Percentiles rank a stretch among this genome's conserved stretches.
Evolutionary conservation across 1,140 invertebrate species (phyloP).

Genomic region (Drosophila ficusphila): DNA sequence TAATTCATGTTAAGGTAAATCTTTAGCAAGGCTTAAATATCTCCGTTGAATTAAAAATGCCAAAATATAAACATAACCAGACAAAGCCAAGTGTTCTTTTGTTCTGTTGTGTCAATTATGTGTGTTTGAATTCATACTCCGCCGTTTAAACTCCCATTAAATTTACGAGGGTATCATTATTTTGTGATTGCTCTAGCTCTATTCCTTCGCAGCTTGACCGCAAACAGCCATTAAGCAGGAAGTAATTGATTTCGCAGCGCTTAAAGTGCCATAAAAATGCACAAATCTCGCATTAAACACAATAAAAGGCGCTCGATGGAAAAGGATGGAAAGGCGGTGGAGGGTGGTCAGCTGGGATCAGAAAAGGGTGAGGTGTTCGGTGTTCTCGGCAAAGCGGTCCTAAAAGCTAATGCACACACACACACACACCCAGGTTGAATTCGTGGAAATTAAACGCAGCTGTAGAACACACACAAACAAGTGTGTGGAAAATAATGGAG

Average conservation of each 20-base stretch:
- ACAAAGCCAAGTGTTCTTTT: neutral
- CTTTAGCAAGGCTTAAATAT: too few relatives aligned
- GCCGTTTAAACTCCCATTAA: conserved; percentile 27
- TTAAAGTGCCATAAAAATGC: conserved; percentile 68
- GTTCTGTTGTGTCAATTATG: conserved; percentile 3
- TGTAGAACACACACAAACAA: conserved; percentile 25
- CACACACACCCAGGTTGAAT: neutral
- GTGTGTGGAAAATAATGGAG: conserved; percentile 55
- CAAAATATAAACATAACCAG: too few relatives aligned
- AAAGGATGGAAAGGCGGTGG: conserved; percentile 5
- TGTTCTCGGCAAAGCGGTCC: neutral
- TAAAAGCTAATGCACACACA: conserved; percentile 41
- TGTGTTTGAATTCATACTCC: conserved; percentile 22
- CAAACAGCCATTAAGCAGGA: conserved; percentile 54
- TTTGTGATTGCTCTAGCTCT: neutral
- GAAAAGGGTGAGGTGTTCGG: neutral
- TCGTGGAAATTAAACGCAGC: conserved; percentile 49
- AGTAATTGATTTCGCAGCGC: conserved; percentile 66
- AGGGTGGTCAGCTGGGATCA: neutral
- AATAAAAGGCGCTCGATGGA: conserved; percentile 39
- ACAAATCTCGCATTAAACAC: conserved; percentile 57
- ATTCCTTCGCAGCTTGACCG: conserved; percentile 27
- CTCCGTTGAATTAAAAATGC: too few relatives aligned
- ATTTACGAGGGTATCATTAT: conserved; percentile 24
- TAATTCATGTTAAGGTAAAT: too few relatives aligned